A percentile compares a stretch with the other conserved stretches of the same genome.
These are phyloP conservation scores for Nycticorax nycticorax DNA, from an alignment of 2,113 vertebrate genomes.

Conservation along the genomic window DNA sequence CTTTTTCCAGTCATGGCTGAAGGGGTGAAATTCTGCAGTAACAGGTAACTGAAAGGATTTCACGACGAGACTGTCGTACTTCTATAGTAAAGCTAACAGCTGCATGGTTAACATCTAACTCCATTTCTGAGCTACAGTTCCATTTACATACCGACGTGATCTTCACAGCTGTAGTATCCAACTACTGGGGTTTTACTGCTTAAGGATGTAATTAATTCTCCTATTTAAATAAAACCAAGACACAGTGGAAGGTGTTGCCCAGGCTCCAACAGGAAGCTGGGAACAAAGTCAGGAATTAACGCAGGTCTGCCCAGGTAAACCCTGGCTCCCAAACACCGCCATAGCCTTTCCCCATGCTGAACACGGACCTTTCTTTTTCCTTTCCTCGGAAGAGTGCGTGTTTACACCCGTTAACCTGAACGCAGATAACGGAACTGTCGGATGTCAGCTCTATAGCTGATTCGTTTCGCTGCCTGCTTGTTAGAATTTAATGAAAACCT, in stretches of 20 bases:
- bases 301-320: neutral
- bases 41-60: neutral
- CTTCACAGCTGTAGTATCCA: neutral
- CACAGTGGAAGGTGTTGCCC: neutral
- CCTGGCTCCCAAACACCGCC: neutral
- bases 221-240: neutral
- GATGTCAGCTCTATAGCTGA: neutral
- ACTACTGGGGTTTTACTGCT: neutral
- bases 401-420: neutral
- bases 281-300: neutral
- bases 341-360: neutral
- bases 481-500: neutral
- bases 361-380: neutral
- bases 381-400: neutral
- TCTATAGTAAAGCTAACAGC: neutral
- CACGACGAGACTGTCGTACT: fast-evolving
- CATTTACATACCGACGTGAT: neutral
- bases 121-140: neutral
- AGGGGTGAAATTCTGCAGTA: neutral
- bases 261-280: neutral
- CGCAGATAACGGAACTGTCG: neutral
- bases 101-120: neutral
- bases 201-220: neutral
- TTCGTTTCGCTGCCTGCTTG: neutral
- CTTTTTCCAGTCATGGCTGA: neutral